Evolutionary conservation across 2,113 vertebrate genomes (phyloP).

Genomic region (Laticauda laticaudata): DNA sequence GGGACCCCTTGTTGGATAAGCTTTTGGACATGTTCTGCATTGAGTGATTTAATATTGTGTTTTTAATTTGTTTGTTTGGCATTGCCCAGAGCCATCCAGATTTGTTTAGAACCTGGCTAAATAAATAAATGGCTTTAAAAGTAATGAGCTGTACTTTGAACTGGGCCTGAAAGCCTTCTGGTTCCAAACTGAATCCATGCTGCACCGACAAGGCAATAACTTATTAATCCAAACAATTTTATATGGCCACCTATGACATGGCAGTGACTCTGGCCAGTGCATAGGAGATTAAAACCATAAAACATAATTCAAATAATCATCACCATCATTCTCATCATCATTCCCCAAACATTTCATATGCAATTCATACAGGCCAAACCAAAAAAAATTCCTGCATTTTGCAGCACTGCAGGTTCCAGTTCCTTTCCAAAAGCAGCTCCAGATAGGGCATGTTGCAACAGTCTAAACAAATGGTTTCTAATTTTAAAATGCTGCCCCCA

Average conservation of each 20-base stretch:
- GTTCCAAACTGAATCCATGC: background rate
- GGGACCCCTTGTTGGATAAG: background rate
- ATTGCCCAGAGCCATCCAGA: background rate
- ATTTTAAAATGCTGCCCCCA: background rate
- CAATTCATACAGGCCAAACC: background rate
- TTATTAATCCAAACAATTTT: background rate
- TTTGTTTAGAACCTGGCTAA: background rate
- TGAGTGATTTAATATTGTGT: background rate
- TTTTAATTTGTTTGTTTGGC: background rate
- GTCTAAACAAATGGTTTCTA: background rate
- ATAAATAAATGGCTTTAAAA: background rate
- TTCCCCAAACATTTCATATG: background rate
- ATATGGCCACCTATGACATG: background rate
- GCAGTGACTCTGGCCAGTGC: background rate
- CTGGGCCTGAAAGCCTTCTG: background rate
- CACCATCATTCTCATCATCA: background rate
- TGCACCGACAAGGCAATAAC: background rate
- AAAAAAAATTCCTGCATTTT: background rate
- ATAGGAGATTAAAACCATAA: background rate
- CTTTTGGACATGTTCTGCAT: background rate
- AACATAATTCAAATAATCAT: background rate
- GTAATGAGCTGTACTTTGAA: background rate
- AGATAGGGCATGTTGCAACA: background rate
- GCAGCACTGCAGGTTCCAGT: background rate
- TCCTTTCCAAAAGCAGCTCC: background rate